Evolutionary conservation across 2,113 vertebrate species (phyloP).

Genomic region (rat (Rattus norvegicus)): GRCr8 NC_086026.1:122326001-122326500

Average conservation of each 20-base stretch:
- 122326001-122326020: not conserved
- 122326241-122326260: not conserved
- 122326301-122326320: not conserved
- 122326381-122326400: not conserved
- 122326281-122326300: not conserved
- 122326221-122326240: not conserved
- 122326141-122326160: not conserved
- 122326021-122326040: not conserved
- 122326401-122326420: not conserved
- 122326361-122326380: not conserved
- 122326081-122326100: not conserved
- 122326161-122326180: not conserved
- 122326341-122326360: not conserved
- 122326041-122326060: not conserved
- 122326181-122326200: too few species aligned
- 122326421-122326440: not conserved
- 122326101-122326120: not conserved
- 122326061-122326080: not conserved
- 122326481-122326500: not conserved
- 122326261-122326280: not conserved
- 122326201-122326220: not conserved
- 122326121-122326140: not conserved
- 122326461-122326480: not conserved
- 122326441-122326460: not conserved
- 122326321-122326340: not conserved